phyloP scores from a whole-genome alignment of 2,113 vertebrate genomes.

The Vombatus ursinus region DNA sequence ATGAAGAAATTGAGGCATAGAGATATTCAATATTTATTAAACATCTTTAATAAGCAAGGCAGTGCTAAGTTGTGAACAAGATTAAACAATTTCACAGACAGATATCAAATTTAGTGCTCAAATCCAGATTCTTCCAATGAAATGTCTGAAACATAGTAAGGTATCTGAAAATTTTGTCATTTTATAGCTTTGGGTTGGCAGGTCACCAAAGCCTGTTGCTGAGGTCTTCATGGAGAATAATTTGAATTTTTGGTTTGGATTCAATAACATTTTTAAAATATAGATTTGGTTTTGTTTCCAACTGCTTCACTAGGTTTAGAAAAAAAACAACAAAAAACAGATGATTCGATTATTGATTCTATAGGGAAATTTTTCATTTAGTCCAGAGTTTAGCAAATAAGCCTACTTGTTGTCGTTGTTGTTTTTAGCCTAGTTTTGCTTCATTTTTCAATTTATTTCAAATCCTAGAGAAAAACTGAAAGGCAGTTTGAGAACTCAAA shows the following conservation, averaged over 20 bases:
- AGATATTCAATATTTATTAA: not conserved
- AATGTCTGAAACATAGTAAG: not conserved
- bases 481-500: not conserved
- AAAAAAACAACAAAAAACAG: no score
- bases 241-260: not conserved
- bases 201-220: not conserved
- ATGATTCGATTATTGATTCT: not conserved
- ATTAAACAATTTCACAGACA: not conserved
- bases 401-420: not conserved
- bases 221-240: not conserved
- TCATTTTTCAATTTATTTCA: not conserved
- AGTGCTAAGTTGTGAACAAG: not conserved
- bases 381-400: not conserved
- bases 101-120: not conserved
- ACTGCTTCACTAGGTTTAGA: not conserved
- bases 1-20: not conserved
- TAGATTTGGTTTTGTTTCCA: not conserved
- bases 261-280: not conserved
- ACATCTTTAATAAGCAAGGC: not conserved
- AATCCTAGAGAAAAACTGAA: not conserved
- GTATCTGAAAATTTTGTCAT: not conserved
- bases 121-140: not conserved
- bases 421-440: not conserved
- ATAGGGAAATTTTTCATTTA: not conserved
- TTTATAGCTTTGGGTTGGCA: not conserved